These are phyloP conservation scores for Phylloscopus trochiloides DNA, from an alignment of 2,113 vertebrate genomes.

Conservation along the genomic window DNA sequence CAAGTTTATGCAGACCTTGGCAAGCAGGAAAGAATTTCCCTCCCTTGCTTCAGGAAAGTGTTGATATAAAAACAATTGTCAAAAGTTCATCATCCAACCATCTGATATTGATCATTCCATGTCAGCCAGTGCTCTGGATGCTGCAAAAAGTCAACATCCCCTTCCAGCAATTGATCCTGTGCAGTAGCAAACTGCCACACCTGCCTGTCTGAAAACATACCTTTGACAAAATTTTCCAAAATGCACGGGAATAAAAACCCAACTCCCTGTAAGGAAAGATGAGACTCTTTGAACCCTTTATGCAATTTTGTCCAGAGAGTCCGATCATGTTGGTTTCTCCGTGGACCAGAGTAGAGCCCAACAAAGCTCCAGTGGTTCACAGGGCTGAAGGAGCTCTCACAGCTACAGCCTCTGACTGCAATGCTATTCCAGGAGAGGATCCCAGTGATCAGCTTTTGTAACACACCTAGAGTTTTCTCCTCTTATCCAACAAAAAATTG, in stretches of 20 bases:
- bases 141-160: background rate
- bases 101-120: background rate
- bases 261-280: background rate
- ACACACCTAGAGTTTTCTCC: background rate
- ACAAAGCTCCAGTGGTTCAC: background rate
- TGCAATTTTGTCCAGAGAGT: background rate
- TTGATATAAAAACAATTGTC: constrained; percentile 38
- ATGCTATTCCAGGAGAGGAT: background rate
- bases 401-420: background rate
- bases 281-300: background rate
- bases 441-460: background rate
- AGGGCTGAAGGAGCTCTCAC: background rate
- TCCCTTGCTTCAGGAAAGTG: background rate
- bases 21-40: constrained; percentile 1
- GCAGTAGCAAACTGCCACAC: background rate
- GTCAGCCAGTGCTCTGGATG: background rate
- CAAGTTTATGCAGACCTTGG: background rate
- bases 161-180: background rate
- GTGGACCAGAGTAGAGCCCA: background rate
- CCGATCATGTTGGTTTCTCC: background rate
- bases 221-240: background rate
- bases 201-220: background rate
- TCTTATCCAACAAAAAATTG: background rate
- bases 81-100: background rate
- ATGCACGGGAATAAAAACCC: background rate